Base-by-base conservation (phyloP, 2,888 invertebrate species). In the Chrysotoxum bicinctum region DNA sequence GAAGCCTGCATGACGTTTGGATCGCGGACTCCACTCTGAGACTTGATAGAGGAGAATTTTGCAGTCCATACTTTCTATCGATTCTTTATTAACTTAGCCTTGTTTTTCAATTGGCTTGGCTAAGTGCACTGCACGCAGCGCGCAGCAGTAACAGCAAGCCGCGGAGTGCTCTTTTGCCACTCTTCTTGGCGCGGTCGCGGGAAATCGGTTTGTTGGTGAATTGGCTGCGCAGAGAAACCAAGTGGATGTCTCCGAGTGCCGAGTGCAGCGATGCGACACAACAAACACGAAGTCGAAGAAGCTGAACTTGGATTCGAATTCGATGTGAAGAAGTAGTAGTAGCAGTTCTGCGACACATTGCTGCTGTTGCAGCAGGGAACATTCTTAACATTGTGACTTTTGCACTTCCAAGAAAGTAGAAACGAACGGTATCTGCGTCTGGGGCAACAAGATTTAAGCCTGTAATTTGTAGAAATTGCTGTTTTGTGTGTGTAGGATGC, bases 41-140 rank as follows among this genome's bases (percentile, higher is more conserved):
- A 54, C 40, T 26, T 45, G 68, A 64, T 64, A 56, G 73, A 73
- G 64, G 73, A 83, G 70, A 76, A 60, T 60, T 40, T 70, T 69
- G 19, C 76, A 35, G 26, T 16, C 32, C 40, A 52, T 69, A 68
- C 72, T 72, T 73, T 76, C 58, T 76, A 73, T 81, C 76, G 85
- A 85, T 85, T 81, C 81, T 56, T 85, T 85, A 85, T 85, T 72
- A 81, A 70, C 85, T 85, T 76, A 81, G 81, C 72, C 81, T 81
- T 85, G 76, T 77, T 84, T 50, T 85, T 72, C 73, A 81, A 81
- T 81, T 77, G 76, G 77, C 81, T 85, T 81, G 76, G 72, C 75
- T 40, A 45, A 37, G 68, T 48, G 50, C 58, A 58, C 58, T 48
- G 48, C 48, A 45, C 58, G 72, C 72, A 45, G 43, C 32, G 62